phyloP scores from a whole-genome alignment of 1,140 invertebrate genomes.

The Drosophila melanica region DNA sequence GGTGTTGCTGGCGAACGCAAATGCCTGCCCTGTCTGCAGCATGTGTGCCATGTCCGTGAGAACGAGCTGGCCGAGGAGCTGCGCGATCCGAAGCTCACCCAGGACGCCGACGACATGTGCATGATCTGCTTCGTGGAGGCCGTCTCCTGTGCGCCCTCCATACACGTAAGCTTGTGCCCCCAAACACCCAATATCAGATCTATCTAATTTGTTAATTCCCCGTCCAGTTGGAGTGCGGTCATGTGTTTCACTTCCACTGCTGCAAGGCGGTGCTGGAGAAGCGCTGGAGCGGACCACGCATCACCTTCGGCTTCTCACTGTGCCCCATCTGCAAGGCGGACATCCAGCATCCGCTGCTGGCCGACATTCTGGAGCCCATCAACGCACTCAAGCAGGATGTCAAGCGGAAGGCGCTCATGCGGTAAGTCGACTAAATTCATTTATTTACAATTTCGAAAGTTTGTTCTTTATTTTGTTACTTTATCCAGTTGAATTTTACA shows the following conservation, averaged over 20 bases:
- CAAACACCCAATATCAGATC: background rate
- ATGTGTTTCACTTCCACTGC: slow-evolving; percentile 98
- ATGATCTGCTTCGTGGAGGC: slow-evolving; percentile 99
- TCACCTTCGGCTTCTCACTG: slow-evolving; percentile 97
- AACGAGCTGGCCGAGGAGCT: slow-evolving; percentile 86
- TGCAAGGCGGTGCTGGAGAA: slow-evolving; percentile 93
- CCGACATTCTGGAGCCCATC: slow-evolving; percentile 92
- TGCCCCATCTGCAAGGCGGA: slow-evolving; percentile 98
- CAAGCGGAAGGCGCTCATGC: slow-evolving; percentile 95
- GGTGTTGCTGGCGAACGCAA: slow-evolving; percentile 92
- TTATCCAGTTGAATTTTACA: too few species aligned
- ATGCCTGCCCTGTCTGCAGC: slow-evolving; percentile 94
- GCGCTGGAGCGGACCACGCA: slow-evolving; percentile 95
- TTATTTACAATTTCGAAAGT: background rate
- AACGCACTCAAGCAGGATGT: slow-evolving; percentile 95
- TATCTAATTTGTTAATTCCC: background rate
- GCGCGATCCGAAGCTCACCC: slow-evolving; percentile 87
- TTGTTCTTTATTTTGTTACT: too few species aligned
- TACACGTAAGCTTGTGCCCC: slow-evolving; percentile 87
- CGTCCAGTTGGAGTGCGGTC: slow-evolving; percentile 93
- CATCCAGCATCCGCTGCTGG: slow-evolving; percentile 92
- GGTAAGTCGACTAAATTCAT: slow-evolving; percentile 80
- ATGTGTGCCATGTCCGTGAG: slow-evolving; percentile 75
- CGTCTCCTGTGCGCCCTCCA: slow-evolving; percentile 96
- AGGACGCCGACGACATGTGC: slow-evolving; percentile 99